Evolutionary conservation across 2,888 invertebrate species (phyloP).

Genomic region (Uropetala carovei): DNA sequence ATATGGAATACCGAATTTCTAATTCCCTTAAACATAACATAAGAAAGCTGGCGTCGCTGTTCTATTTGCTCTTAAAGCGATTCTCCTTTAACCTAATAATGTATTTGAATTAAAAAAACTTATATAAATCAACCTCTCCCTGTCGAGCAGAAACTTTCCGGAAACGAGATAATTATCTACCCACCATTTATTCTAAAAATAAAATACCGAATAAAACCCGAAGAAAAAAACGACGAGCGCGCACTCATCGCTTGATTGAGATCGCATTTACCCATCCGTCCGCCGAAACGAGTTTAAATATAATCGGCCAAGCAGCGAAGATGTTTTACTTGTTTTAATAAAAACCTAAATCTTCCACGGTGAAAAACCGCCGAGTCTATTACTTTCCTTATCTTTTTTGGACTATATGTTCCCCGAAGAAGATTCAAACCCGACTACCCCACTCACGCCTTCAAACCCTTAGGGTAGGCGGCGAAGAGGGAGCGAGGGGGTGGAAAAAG

Average conservation of each 20-base stretch:
- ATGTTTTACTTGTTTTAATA: conserved; percentile 14
- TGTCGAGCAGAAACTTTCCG: background rate
- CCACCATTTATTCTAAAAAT: background rate
- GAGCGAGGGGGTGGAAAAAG: background rate
- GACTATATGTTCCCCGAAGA: conserved; percentile 9
- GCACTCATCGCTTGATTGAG: background rate
- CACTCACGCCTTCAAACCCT: background rate
- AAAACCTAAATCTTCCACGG: conserved; percentile 14
- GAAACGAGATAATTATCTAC: background rate
- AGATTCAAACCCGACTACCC: conserved; percentile 47
- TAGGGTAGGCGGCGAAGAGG: background rate
- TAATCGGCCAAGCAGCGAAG: conserved; percentile 5
- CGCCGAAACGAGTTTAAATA: background rate
- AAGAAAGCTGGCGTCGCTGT: no score
- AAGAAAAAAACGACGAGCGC: background rate
- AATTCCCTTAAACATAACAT: no score
- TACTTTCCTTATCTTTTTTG: conserved; percentile 44
- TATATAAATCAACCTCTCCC: background rate
- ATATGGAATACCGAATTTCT: no score
- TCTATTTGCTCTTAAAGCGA: no score
- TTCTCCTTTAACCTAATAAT: no score
- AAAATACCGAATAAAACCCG: background rate
- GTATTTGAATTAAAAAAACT: no score
- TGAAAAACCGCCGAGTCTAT: conserved; percentile 39
- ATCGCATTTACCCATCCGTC: conserved; percentile 21